phyloP scores from a whole-genome alignment of 2,113 vertebrate genomes.

The Cricetomys ansorgei region DNA sequence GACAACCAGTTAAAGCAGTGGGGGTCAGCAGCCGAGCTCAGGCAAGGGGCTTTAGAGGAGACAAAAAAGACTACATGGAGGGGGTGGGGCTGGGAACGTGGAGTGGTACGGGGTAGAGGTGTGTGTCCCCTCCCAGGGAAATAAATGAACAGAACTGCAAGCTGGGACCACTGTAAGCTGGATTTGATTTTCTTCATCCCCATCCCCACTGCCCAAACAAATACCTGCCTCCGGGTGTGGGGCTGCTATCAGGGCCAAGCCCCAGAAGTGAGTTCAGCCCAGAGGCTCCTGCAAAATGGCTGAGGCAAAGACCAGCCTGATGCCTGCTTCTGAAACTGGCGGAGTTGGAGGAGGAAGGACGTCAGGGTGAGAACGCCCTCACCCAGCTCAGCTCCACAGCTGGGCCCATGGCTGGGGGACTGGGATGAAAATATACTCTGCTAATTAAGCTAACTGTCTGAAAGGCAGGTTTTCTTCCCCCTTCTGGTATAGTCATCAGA shows the following conservation, averaged over 20 bases:
- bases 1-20: neutral
- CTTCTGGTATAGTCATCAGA: constrained; percentile 36
- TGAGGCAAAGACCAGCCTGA: neutral
- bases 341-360: neutral
- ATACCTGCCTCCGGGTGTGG: neutral
- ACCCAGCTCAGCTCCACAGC: neutral
- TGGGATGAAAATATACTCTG: constrained; percentile 28
- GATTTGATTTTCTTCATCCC: neutral
- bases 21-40: neutral
- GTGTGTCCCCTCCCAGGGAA: too few species aligned
- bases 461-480: constrained; percentile 34
- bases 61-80: too few species aligned
- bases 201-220: neutral
- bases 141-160: fast-evolving
- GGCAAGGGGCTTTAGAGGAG: neutral
- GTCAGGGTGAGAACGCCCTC: neutral
- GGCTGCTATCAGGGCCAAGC: neutral
- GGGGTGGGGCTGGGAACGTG: fast-evolving
- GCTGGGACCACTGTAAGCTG: neutral
- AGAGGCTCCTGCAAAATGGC: neutral
- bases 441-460: constrained; percentile 68
- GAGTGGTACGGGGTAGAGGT: neutral
- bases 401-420: neutral
- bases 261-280: neutral
- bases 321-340: neutral